Evolutionary conservation across 2,888 invertebrate genomes (phyloP), one percentile per base, ranked within the genome.

Genomic region (Alloscopus bannaensis): DNA sequence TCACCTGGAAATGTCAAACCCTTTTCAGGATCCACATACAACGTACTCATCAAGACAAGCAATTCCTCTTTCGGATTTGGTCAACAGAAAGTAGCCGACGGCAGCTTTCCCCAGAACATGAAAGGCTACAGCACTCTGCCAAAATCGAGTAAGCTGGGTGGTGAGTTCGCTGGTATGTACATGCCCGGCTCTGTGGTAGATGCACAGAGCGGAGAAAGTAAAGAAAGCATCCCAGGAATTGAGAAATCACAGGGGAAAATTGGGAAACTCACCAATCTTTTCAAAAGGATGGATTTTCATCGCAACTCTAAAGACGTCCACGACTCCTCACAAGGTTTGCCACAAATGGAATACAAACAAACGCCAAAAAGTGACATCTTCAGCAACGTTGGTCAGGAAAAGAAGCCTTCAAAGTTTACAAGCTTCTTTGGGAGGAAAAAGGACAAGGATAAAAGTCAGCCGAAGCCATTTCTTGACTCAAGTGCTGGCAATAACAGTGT

Each of bases 111-210:
- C 4, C 66, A 72, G 16, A 80, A 79, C 24, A 73, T 77, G 77
- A 83, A 83, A 52, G 83, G 81, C 4, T 83, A 83, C 57, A 83
- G 81, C 16, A 83, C 83, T 3, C 73, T 83, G 2, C 83, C 83
- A 22, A 83, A 83, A 69, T 83, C 83, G 0, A 81, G 81, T 40
- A 83, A 83, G 66, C 71, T 83, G 13, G 77, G 78, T 24, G 75
- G 75, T 2, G 75, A 66, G 16, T 68, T 72, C 16, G 60, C 66
- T 11, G 76, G 76, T 1, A 76, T 76, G 76, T 76, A 76, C 26
- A 68, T 70, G 66, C 71, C 76, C 4, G 76, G 71, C 20, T 80
- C 62, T 47, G 60, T 70, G 22, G 66, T 71, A 18, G 60, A 24
- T 3, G 45, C 73, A 2, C 59, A 66, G 18, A 75, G 60, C 26